A percentile compares a stretch with the other conserved stretches of the same genome.
Evolutionary conservation across 2,888 invertebrate genomes (phyloP).

Genomic region (Volucella bombylans): DNA sequence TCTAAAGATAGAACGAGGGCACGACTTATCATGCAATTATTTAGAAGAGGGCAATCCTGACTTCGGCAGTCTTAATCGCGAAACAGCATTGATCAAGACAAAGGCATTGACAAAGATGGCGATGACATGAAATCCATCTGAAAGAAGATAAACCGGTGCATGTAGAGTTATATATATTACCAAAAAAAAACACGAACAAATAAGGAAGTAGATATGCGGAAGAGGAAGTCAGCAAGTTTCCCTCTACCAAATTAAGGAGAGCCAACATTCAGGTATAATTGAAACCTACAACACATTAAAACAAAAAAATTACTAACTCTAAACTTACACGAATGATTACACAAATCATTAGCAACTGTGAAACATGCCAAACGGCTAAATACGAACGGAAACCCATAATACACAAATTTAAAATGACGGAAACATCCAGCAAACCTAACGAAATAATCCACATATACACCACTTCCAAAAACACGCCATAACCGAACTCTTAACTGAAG

Average conservation of each 20-base stretch:
- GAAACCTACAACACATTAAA: not conserved
- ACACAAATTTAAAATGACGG: too few relatives aligned
- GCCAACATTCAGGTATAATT: not conserved
- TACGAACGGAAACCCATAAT: conserved; percentile 10
- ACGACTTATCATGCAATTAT: not conserved
- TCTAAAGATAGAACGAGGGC: too few relatives aligned
- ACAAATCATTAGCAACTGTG: too few relatives aligned
- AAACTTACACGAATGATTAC: not conserved
- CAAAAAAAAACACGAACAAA: too few relatives aligned
- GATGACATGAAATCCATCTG: too few relatives aligned
- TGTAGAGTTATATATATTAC: too few relatives aligned
- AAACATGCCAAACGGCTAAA: not conserved
- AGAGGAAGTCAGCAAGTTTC: too few relatives aligned
- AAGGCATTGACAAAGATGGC: not conserved
- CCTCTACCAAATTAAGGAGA: not conserved
- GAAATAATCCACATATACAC: too few relatives aligned
- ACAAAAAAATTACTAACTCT: not conserved
- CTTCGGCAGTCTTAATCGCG: not conserved
- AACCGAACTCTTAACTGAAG: not conserved
- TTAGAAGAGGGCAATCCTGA: not conserved
- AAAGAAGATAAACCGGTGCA: too few relatives aligned
- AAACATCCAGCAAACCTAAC: too few relatives aligned
- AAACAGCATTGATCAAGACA: not conserved
- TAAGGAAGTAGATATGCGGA: too few relatives aligned
- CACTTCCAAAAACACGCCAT: conserved; percentile 1